Conservation (phyloP, 2,113 vertebrate genomes). For the Syngnathus typhle region DNA sequence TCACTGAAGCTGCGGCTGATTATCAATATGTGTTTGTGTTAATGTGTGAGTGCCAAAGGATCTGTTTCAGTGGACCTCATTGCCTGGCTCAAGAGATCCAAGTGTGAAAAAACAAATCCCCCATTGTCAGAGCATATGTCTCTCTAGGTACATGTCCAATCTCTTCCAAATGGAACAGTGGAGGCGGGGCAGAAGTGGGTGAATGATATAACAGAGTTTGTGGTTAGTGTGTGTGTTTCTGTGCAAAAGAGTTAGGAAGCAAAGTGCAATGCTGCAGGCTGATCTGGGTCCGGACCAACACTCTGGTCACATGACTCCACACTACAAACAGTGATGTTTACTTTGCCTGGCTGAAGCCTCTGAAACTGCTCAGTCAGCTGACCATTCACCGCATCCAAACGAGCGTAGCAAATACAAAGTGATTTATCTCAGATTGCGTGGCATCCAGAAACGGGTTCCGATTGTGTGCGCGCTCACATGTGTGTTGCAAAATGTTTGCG, state of each 20-base stretch:
- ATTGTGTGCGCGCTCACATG: background rate
- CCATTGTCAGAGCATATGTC: constrained; percentile 57
- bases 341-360: constrained; percentile 31
- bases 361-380: constrained; percentile 42
- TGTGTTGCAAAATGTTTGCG: background rate
- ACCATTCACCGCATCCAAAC: constrained; percentile 24
- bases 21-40: constrained; percentile 11
- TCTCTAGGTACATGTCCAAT: constrained; percentile 38
- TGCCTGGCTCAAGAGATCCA: constrained; percentile 40
- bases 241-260: constrained; percentile 42
- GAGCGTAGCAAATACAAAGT: constrained; percentile 29
- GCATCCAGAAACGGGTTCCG: constrained; percentile 4
- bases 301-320: constrained; percentile 44
- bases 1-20: constrained; percentile 12
- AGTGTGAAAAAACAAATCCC: constrained; percentile 53
- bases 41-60: constrained; percentile 22
- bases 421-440: constrained; percentile 14
- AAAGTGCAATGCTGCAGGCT: constrained; percentile 49
- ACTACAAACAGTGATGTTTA: constrained; percentile 45
- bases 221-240: constrained; percentile 11
- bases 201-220: constrained; percentile 46
- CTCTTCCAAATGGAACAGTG: constrained; percentile 35
- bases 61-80: constrained; percentile 38
- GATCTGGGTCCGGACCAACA: constrained; percentile 35
- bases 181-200: constrained; percentile 35